Conservation (phyloP, 1,140 invertebrate species). For the Euwallacea fornicatus region DNA sequence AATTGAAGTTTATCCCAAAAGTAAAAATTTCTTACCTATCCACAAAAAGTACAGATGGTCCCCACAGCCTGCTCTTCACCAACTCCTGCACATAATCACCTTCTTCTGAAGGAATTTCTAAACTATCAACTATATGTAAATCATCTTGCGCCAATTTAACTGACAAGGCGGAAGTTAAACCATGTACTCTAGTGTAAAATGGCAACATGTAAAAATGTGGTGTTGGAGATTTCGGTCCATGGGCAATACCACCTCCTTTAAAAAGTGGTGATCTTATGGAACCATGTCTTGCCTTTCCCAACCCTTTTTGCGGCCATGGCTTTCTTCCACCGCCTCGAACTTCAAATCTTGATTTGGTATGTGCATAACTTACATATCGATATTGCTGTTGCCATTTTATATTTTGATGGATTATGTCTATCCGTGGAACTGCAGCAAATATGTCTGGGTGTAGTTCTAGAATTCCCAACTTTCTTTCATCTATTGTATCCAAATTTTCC, state of each 20-base stretch:
- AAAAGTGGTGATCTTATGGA: constrained; percentile 88
- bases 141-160: constrained; percentile 95
- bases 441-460: constrained; percentile 87
- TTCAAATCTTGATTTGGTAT: constrained; percentile 78
- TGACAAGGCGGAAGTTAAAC: constrained; percentile 81
- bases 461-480: constrained; percentile 80
- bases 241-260: constrained; percentile 75
- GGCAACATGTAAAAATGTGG: constrained; percentile 93
- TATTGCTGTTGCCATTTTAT: constrained; percentile 87
- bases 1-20: constrained; percentile 19
- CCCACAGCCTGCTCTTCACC: constrained; percentile 86
- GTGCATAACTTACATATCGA: constrained; percentile 73
- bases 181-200: constrained; percentile 70
- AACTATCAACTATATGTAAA: constrained; percentile 84
- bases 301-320: constrained; percentile 93
- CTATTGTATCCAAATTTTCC: constrained; percentile 80
- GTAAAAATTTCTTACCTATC: constrained; percentile 68
- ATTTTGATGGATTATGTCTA: constrained; percentile 89
- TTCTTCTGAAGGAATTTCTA: constrained; percentile 86
- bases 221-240: constrained; percentile 87
- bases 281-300: constrained; percentile 85
- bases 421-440: constrained; percentile 78
- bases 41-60: constrained; percentile 91
- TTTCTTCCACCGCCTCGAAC: constrained; percentile 84
- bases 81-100: constrained; percentile 78